Base-by-base conservation (phyloP, 2,888 invertebrate species). In the Polietes domitor region DNA sequence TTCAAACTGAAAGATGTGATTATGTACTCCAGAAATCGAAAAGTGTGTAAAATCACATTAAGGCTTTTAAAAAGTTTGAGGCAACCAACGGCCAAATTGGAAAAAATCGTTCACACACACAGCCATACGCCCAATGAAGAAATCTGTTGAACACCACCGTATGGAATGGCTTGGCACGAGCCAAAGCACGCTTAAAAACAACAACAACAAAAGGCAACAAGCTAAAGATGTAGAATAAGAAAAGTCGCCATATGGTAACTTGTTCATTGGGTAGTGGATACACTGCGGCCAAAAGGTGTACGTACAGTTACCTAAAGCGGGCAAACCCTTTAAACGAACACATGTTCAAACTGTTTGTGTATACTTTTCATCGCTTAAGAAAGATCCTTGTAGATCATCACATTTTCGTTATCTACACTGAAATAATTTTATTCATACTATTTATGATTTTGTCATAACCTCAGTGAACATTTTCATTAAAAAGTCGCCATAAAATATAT, bases 31-130 rank as follows among this genome's bases (percentile, higher is more conserved):
- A 58, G 58, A 58, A 26, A 58, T 58, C 26, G 58, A 58, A 58
- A 58, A 58, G 58, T 58, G 58, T 58, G 58, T 58, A 58, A 58
- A 58, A 58, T 58, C 58, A 58, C 58, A 58, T 58, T 58, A 58
- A 26, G 24, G 24, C 58, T 26, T 58, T 26, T 58, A 26, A 58
- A 58, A 15, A 55, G n/a, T 58, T 26, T 4, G 24, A 24, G 26
- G 58, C 58, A 58, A 58, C 21, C 1, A 53, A 53, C 21, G 17
- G 12, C n/a, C 5, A 17, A n/a, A 17, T n/a, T n/a, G 7, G 19
- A n/a, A 50, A n/a, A n/a, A 50, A 50, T 17, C 15, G 7, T 17
- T 50, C 19, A 50, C 53, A 53, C 53, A 53, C 5, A 21, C 21
- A 21, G 26, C 26, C 53, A 6, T 5, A 55, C 24, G 15, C 47